A percentile compares a stretch with the other conserved stretches of the same genome.
Evolutionary conservation across 2,888 invertebrate genomes (phyloP).

Genomic region (Apantesis nais): DNA sequence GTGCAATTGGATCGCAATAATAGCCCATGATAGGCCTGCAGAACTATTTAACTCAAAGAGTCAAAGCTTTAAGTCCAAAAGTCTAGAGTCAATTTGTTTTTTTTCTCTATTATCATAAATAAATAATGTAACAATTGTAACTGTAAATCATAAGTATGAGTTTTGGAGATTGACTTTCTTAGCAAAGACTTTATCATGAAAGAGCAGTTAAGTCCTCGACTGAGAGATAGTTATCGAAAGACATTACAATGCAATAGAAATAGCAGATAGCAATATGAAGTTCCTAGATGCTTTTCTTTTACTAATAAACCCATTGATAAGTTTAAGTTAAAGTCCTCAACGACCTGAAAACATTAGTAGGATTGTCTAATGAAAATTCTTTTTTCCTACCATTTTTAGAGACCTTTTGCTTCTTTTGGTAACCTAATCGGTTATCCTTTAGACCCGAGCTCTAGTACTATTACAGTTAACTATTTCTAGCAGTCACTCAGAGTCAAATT

Average conservation of each 20-base stretch:
- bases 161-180: background rate
- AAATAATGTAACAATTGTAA: background rate
- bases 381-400: too few species aligned
- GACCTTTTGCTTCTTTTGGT: too few species aligned
- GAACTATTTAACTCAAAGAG: too few species aligned
- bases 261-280: background rate
- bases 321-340: background rate
- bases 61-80: too few species aligned
- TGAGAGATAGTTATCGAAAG: background rate
- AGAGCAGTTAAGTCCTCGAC: background rate
- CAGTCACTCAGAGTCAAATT: too few species aligned
- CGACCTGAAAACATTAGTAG: background rate
- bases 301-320: background rate
- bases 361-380: background rate
- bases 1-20: too few species aligned
- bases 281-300: background rate
- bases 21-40: too few species aligned
- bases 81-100: too few species aligned
- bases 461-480: too few species aligned
- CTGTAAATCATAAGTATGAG: background rate
- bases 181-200: background rate
- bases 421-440: too few species aligned
- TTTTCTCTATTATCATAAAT: too few species aligned
- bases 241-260: background rate
- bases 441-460: too few species aligned